Base-by-base conservation (phyloP, 2,113 vertebrate species). In the Corythaeola cristata region DNA sequence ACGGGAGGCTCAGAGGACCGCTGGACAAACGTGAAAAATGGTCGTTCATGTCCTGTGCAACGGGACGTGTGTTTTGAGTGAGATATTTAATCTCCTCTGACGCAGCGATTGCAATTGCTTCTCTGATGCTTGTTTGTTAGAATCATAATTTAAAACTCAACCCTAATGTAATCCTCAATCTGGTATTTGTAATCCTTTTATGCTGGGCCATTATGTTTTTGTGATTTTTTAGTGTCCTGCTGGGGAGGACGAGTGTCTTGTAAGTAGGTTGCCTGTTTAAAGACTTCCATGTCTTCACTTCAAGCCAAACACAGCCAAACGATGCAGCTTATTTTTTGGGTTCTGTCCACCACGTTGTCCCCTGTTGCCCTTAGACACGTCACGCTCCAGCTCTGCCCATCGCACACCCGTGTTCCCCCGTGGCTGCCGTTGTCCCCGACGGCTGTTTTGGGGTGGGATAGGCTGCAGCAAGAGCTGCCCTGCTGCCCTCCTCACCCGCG, bases 141-240 rank as follows among this genome's bases (percentile, higher is more conserved):
- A 79, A 47, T 37, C 3, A 1, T 74, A 0, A 22, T 89, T 91
- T 91, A 23, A 26, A 89, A 91, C 68, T 33, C 44, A 60, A 11
- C 82, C 74, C 49, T 35, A 44, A 85, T 77, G 47, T 72, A 53
- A 35, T 69, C 19, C 17, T 92, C 68, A 60, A 85, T 89, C 66
- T 89, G 62, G 23, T 55, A 64, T 91, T 82, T 87, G 33, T 86
- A 91, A 94, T 96, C 74, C 49, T 81, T 77, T 95, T 79, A 62
- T 50, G 20, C 35, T 53, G n/a, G 37, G 6, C 35, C 23, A 13
- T 55, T 69, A 20, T 52, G 58, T 75, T 94, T 88, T 39, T 3
- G 3, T 64, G 26, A 33, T 76, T 85, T 85, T 95, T 72, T 37
- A 33, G 76, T 62, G 32, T 39, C 30, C 21, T 71, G 64, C 35